phyloP scores from a whole-genome alignment of 2,113 vertebrate species.

The Siniperca knerii region DNA sequence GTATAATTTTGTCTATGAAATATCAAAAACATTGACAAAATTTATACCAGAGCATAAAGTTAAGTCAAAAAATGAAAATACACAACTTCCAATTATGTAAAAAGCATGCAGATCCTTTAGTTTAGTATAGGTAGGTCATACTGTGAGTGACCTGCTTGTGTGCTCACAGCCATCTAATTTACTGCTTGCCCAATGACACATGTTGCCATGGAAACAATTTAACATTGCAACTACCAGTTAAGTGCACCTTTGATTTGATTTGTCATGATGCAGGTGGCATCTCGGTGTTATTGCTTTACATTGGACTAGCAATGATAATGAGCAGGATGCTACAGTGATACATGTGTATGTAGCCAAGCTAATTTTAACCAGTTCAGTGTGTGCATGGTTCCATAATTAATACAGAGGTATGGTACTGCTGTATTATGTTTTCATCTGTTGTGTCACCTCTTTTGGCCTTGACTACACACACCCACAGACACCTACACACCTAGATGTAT shows the following conservation, averaged over 20 bases:
- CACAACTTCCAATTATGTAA: not conserved
- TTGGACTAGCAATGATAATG: not conserved
- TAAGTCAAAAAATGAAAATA: not conserved
- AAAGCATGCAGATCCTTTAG: not conserved
- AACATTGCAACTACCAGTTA: not conserved
- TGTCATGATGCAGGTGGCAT: not conserved
- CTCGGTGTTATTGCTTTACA: not conserved
- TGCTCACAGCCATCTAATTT: conserved; percentile 9
- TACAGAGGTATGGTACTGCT: not conserved
- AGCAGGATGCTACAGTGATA: not conserved
- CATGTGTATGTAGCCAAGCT: not conserved
- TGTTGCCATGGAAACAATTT: conserved; percentile 28
- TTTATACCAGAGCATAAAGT: not conserved
- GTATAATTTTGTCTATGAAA: not conserved
- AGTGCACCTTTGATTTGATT: not conserved
- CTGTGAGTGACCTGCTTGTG: conserved; percentile 8
- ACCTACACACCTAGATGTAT: not conserved
- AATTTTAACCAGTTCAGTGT: not conserved
- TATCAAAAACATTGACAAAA: not conserved
- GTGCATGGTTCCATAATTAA: not conserved
- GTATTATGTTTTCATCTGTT: not conserved
- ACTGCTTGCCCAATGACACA: not conserved
- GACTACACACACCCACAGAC: not conserved
- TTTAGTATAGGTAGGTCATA: not conserved
- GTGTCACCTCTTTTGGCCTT: not conserved